These are phyloP conservation scores for Myotis myotis DNA, from an alignment of 2,797 vertebrate species.

Conservation along the genomic window DNA sequence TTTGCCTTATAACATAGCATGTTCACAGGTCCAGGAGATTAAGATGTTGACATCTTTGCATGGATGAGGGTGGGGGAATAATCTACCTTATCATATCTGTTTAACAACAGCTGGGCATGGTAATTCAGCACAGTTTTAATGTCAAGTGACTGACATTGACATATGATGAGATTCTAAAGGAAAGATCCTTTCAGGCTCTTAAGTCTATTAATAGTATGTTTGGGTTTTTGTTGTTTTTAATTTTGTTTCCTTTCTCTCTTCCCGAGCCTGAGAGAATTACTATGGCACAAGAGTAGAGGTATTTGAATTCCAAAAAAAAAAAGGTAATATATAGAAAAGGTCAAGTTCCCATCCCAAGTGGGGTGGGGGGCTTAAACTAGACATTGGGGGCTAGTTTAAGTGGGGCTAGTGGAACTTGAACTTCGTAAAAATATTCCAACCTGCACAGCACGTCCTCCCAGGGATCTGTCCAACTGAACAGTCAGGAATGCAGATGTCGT, in stretches of 20 bases:
- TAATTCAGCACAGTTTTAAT: not conserved
- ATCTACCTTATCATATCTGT: too few species aligned
- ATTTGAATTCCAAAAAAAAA: slow-evolving; percentile 10
- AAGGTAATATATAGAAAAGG: not conserved
- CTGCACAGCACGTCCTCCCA: slow-evolving; percentile 91
- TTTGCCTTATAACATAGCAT: not conserved
- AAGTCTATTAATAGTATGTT: not conserved
- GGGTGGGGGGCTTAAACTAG: not conserved
- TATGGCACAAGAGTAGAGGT: not conserved
- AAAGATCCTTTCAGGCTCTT: not conserved
- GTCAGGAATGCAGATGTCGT: slow-evolving; percentile 93
- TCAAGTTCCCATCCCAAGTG: not conserved
- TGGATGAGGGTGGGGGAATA: too few species aligned
- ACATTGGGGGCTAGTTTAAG: not conserved
- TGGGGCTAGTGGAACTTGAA: not conserved
- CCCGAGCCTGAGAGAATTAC: not conserved
- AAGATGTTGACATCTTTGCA: not conserved
- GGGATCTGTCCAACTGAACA: slow-evolving; percentile 90
- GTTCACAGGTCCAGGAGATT: not conserved
- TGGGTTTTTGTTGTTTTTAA: not conserved
- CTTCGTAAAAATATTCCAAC: slow-evolving; percentile 75
- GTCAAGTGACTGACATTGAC: not conserved
- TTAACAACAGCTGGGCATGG: not conserved
- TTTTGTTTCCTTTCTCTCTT: not conserved
- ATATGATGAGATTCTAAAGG: not conserved